These are phyloP conservation scores for Hyalella azteca DNA, from an alignment of 2,888 invertebrate species.

Conservation along the genomic window DNA sequence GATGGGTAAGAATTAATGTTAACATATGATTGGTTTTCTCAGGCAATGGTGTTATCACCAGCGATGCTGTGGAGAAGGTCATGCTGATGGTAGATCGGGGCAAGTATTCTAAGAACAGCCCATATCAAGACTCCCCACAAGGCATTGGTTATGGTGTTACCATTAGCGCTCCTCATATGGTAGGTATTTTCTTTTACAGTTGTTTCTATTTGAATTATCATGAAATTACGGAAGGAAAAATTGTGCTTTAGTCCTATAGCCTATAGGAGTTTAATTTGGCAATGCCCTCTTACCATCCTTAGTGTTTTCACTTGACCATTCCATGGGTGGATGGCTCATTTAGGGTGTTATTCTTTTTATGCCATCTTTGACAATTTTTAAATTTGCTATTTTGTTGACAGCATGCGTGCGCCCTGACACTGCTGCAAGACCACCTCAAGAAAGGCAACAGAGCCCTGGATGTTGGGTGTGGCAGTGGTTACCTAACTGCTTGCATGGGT, in stretches of 20 bases:
- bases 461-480: slow-evolving; percentile 93
- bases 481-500: slow-evolving; percentile 89
- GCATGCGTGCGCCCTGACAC: slow-evolving; percentile 91
- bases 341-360: too few relatives aligned
- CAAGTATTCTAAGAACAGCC: slow-evolving; percentile 76
- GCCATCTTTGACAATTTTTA: too few relatives aligned
- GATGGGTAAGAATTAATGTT: background rate
- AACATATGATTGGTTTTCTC: background rate
- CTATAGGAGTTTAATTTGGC: too few relatives aligned
- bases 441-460: slow-evolving; percentile 83
- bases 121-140: slow-evolving; percentile 91
- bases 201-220: too few relatives aligned
- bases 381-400: slow-evolving; percentile 64
- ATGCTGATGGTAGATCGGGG: slow-evolving; percentile 86
- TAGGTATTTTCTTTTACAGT: slow-evolving; percentile 65
- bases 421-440: slow-evolving; percentile 76
- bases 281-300: too few relatives aligned
- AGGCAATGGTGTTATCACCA: slow-evolving; percentile 82
- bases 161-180: slow-evolving; percentile 97
- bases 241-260: too few relatives aligned
- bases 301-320: too few relatives aligned
- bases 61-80: slow-evolving; percentile 76
- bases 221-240: too few relatives aligned
- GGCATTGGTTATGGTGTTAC: slow-evolving; percentile 93
- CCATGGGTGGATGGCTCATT: too few relatives aligned